A percentile compares a stretch with the other conserved stretches of the same genome.
phyloP scores from a whole-genome alignment of 2,113 vertebrate genomes.

The Rhabdornis inornatus region DNA sequence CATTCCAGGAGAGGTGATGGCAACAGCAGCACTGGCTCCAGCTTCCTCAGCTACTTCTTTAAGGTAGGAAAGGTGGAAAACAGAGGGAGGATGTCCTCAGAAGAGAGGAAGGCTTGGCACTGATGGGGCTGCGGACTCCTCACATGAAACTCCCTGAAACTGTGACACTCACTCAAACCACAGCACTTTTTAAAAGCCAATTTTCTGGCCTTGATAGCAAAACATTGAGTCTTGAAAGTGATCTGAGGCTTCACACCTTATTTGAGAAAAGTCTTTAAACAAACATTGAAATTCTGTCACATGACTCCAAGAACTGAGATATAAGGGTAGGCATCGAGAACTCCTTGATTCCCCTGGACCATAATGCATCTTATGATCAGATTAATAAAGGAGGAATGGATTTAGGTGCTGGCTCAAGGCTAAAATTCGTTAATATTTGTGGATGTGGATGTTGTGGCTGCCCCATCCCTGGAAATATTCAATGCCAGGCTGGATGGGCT shows the following conservation, averaged over 20 bases:
- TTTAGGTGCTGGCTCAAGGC: rapidly evolving
- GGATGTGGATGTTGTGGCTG: neutral
- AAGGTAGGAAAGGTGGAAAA: neutral
- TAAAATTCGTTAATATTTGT: neutral
- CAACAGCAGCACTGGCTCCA: neutral
- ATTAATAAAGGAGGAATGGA: neutral
- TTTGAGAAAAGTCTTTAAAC: neutral
- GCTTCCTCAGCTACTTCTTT: neutral
- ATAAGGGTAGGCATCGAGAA: neutral
- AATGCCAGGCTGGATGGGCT: neutral
- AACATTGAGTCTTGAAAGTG: neutral
- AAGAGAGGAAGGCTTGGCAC: neutral
- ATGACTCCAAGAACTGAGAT: neutral
- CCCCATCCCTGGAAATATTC: neutral
- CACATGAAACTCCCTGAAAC: neutral
- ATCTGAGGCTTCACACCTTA: neutral
- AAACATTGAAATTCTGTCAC: neutral
- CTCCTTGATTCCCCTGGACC: neutral
- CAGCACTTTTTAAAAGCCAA: neutral
- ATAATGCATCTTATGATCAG: neutral
- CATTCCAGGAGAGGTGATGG: neutral
- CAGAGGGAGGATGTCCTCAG: neutral
- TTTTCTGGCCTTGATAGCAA: neutral
- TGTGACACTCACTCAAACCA: neutral
- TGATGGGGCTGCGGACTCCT: neutral